Percentiles rank a stretch among this genome's conserved stretches.
phyloP scores from a whole-genome alignment of 2,888 invertebrate genomes.

The Eupithecia abbreviata region DNA sequence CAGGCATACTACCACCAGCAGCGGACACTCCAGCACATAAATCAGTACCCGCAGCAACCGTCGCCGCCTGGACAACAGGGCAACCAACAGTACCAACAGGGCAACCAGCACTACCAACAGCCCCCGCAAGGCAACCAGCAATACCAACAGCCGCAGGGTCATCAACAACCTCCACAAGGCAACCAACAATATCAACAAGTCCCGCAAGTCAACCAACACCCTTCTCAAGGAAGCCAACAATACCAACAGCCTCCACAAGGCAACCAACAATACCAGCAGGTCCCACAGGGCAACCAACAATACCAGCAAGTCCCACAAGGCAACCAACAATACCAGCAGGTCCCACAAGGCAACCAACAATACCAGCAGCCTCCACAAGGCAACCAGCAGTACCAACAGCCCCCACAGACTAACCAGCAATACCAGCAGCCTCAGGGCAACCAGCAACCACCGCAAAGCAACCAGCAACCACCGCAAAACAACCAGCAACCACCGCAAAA shows the following conservation, averaged over 20 bases:
- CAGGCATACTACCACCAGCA: conserved; percentile 60
- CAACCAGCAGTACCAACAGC: conserved; percentile 42
- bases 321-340: conserved; percentile 43
- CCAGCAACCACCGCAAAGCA: conserved; percentile 44
- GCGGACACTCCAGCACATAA: conserved; percentile 48
- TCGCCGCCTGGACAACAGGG: conserved; percentile 45
- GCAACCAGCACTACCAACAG: conserved; percentile 43
- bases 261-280: conserved; percentile 42
- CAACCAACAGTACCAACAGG: conserved; percentile 45
- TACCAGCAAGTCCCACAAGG: conserved; percentile 43
- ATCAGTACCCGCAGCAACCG: conserved; percentile 50
- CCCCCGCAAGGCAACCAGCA: conserved; percentile 45
- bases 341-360: conserved; percentile 35
- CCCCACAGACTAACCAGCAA: conserved; percentile 45
- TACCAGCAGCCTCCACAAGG: conserved; percentile 43
- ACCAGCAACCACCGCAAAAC: conserved; percentile 29
- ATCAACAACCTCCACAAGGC: conserved; percentile 47
- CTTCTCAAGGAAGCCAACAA: neutral
- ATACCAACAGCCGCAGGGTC: conserved; percentile 42
- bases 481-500: conserved; percentile 48
- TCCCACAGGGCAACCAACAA: conserved; percentile 43
- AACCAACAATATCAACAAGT: conserved; percentile 42
- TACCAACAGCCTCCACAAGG: conserved; percentile 46
- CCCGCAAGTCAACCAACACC: conserved; percentile 47
- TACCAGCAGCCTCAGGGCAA: conserved; percentile 46